Evolutionary conservation across 2,888 invertebrate genomes (phyloP), one percentile per base, ranked within the genome.

Genomic region (Polymixis flavicincta): DNA sequence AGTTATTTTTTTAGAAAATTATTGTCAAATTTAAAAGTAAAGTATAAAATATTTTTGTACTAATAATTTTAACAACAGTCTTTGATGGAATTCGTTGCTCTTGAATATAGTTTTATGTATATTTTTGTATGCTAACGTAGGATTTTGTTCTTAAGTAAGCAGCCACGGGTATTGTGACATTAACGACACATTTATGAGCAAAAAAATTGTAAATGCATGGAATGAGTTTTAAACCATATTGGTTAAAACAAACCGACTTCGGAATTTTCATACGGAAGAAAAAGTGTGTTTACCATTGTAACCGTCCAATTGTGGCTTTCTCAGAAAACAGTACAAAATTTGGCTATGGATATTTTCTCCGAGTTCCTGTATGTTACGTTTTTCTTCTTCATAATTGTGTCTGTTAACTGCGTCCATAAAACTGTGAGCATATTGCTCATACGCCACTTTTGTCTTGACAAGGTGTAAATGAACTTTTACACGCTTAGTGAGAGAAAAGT

Each of bases 101-200:
- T 70, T 65, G 17, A 59, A 70, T 67, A 60, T 65, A 61, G 17
- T 19, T 22, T 25, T 64, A 72, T 75, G 61, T 67, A 28, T 75
- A 64, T 70, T 65, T 60, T 74, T 69, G 17, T 32, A 61, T 17
- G 17, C 28, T 14, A 61, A 60, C 14, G 32, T 73, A 37, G n/a
- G 9, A 14, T 32, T 32, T 48, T 55, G n/a, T 68, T 76, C n/a
- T 60, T 66, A n/a, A 7, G 6, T 17, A 11, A n/a, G 7, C 1
- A 52, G n/a, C 3, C 3, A 25, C 8, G 3, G 11, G 4, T 13
- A 45, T 48, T 48, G 17, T 14, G 19, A 28, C 28, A 28, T 32
- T 32, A 6, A 32, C 32, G 9, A 32, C 59, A 65, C 32, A 59
- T 6, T 22, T 28, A 32, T 48, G 6, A 11, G n/a, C 0, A 42